Evolutionary conservation across 2,888 invertebrate genomes (phyloP), one percentile per base, ranked within the genome.

Genomic region (Cecidostiba fungosa): DNA sequence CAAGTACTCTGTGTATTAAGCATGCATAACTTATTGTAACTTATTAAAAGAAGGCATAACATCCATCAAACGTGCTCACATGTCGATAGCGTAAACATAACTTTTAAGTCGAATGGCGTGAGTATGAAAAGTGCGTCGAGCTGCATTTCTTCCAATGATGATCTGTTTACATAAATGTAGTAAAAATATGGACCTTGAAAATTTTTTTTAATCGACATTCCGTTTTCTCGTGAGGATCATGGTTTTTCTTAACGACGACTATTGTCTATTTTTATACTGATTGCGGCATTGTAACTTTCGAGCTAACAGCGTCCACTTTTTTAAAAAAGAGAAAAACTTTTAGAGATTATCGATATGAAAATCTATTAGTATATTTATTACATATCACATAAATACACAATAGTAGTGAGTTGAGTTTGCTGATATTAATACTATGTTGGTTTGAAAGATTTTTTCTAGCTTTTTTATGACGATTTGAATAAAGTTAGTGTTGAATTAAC

Each of bases 191-290:
- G 26, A 29, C 39, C 16, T 79, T 74, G 43, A 32, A 70, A 84
- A 62, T 62, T 73, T 79, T 76, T n/a, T 70, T 3, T 43, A 23
- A 85, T 77, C 1, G 70, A 85, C 80, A 85, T 85, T 85, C 77
- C 85, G 76, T 66, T 23, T 70, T 59, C 74, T 80, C 54, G 77
- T 70, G 59, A 77, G 39, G 70, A 80, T 85, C 39, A 85, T 80
- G 80, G 76, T 43, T 39, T 76, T 26, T 77, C 19, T 59, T 54
- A 43, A 76, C 8, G 19, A 77, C 72, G 5, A 50, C 73, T 78
- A 70, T 77, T 50, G 50, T 76, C 39, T 85, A 85, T 84, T 85
- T 85, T 85, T 85, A 80, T 80, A 85, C 80, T 43, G 29, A 80
- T 84, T 77, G 47, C 47, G 77, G 69, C 47, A 76, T 47, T 70